Conservation (phyloP, 35 echinoderm and acorn worm species). For the Antedon bifida region DNA sequence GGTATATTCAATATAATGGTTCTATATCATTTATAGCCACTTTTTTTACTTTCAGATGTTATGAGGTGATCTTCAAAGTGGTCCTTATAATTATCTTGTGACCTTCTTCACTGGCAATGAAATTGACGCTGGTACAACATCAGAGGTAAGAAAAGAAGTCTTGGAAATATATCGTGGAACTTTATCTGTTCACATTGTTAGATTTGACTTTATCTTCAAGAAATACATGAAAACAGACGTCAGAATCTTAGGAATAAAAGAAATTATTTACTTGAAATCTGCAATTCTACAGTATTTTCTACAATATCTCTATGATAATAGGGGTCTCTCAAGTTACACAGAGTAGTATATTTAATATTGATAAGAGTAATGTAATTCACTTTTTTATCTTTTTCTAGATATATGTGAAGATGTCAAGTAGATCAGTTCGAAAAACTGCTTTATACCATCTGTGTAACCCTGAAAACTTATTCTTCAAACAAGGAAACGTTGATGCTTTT, state of each 20-base stretch:
- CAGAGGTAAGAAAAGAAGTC: not conserved
- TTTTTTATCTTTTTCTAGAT: not conserved
- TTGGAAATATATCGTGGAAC: no score
- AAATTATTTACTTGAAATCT: no score
- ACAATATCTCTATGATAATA: no score
- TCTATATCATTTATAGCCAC: no score
- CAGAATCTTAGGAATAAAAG: no score
- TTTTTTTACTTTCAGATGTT: not conserved
- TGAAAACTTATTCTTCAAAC: not conserved
- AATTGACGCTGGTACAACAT: not conserved
- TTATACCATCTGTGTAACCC: not conserved
- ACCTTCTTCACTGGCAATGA: conserved; percentile 9
- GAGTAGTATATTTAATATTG: no score
- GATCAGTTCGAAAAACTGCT: not conserved
- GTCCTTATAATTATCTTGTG: not conserved
- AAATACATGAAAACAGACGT: no score
- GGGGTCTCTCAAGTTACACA: no score
- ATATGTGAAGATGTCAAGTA: not conserved
- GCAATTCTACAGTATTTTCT: no score
- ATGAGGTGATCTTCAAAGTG: not conserved
- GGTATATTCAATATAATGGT: no score
- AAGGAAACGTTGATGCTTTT: conserved; percentile 4
- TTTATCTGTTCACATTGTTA: not conserved
- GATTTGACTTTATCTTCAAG: no score
- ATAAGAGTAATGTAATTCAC: no score